Evolutionary conservation across 2,797 vertebrate species (phyloP).

Genomic region (Sphenodon punctatus): DNA sequence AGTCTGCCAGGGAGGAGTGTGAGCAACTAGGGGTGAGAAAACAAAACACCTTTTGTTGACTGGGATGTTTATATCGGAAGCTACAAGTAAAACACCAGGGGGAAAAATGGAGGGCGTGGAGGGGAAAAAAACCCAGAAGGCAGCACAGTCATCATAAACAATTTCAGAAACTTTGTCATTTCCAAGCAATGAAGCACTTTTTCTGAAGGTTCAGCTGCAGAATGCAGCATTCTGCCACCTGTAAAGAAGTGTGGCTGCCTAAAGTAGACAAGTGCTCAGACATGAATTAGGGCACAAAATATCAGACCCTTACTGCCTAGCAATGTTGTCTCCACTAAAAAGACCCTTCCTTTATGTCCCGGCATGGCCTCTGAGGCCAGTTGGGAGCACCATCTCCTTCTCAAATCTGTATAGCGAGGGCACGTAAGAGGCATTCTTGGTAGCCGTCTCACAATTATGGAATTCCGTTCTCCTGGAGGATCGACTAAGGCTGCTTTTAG

Average conservation of each 20-base stretch:
- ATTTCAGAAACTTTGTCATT: conserved; percentile 68
- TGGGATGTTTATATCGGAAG: conserved; percentile 26
- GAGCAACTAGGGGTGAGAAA: background rate
- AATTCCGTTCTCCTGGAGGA: too few species aligned
- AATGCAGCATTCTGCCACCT: conserved; percentile 71
- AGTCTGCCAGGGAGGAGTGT: conserved; percentile 17
- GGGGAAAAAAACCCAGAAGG: background rate
- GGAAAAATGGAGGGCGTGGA: too few species aligned
- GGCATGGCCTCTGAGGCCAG: too few species aligned
- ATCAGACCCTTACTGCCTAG: too few species aligned
- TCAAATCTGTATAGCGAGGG: too few species aligned
- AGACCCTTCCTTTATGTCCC: too few species aligned
- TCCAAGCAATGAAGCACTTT: conserved; percentile 50
- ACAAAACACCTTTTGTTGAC: conserved; percentile 1
- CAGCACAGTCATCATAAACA: conserved; percentile 33
- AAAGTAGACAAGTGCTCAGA: conserved; percentile 68
- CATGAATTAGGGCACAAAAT: too few species aligned
- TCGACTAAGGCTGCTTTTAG: too few species aligned
- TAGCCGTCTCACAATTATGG: too few species aligned
- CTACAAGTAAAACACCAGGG: conserved; percentile 1
- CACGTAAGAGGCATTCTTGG: too few species aligned
- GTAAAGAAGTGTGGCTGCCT: conserved; percentile 70
- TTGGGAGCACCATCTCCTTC: too few species aligned
- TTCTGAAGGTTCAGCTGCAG: conserved; percentile 64
- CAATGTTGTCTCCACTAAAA: too few species aligned